Base-by-base conservation (phyloP, 2,888 invertebrate species). In the Drosophila stalkeri region DNA sequence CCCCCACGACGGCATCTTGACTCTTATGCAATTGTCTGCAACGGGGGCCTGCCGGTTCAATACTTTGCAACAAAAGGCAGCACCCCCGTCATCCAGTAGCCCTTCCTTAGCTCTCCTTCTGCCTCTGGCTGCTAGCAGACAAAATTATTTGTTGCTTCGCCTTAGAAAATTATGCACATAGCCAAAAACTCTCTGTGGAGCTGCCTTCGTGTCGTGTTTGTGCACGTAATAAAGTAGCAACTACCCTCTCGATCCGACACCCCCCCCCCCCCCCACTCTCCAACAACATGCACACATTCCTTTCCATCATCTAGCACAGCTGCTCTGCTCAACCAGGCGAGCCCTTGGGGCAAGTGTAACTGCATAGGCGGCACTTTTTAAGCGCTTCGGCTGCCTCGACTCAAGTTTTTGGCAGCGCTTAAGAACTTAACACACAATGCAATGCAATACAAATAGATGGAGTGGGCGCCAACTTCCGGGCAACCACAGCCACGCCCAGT, bases 351-450 rank as follows among this genome's bases (percentile, higher is more conserved):
- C 51, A 65, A 59, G 63, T 56, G 59, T 41, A 80, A 75, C 77
- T 73, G 84, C 82, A 82, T 75, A 72, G 84, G 80, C 84, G 80
- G 84, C 80, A 80, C 72, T 86, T 86, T 84, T 84, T 64, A 66
- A 72, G 75, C 68, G 81, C 68, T 72, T 76, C 60, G 86, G 51
- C 66, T 74, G 77, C 55, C 60, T 65, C 54, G 77, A 74, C 74
- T 75, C 73, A 86, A 86, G 84, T 86, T 88, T 88, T 82, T 85
- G 87, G 81, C 82, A 81, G 79, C 74, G 82, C 87, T 85, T 87
- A 85, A 85, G 84, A 87, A 85, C 86, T 85, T 85, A 82, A 60
- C 69, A 73, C 71, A 77, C 75, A 64, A 71, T 64, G 75, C 71
- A 66, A 62, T 62, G 61, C 78, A 73, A 64, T 52, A 64, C 70